These are phyloP conservation scores for Elysia crispata DNA, from an alignment of 2,888 invertebrate genomes.

Conservation along the genomic window DNA sequence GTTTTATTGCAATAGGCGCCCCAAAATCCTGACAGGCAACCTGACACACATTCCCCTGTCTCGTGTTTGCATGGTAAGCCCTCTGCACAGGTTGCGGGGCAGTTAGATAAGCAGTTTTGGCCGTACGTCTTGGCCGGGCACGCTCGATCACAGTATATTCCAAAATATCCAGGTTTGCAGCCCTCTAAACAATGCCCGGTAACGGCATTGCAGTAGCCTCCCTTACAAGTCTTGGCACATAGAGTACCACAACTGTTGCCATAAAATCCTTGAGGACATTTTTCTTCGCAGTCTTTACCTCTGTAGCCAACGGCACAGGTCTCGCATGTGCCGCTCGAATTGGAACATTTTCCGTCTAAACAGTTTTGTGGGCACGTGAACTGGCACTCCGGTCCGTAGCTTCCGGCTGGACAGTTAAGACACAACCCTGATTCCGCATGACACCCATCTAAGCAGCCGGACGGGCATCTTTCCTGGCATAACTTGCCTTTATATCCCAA, in stretches of 20 bases:
- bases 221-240: conserved; percentile 19
- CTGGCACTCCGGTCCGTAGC: conserved; percentile 16
- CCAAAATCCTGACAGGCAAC: conserved; percentile 18
- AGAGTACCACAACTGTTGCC: neutral
- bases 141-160: neutral
- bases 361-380: conserved; percentile 6
- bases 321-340: conserved; percentile 10
- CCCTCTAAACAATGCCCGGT: conserved; percentile 22
- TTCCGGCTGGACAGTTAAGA: neutral
- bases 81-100: conserved; percentile 25
- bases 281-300: neutral
- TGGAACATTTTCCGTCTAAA: neutral
- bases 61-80: conserved; percentile 19
- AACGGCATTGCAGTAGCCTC: neutral
- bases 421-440: conserved; percentile 30
- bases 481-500: too few relatives aligned
- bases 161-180: conserved; percentile 34
- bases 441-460: too few relatives aligned
- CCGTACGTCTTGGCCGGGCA: conserved; percentile 41
- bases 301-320: conserved; percentile 7
- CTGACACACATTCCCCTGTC: conserved; percentile 30
- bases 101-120: conserved; percentile 21
- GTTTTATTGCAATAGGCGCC: conserved; percentile 9
- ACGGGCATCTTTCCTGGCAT: too few relatives aligned
- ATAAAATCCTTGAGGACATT: conserved; percentile 10